Evolutionary conservation across 2,113 vertebrate species (phyloP), one percentile per base, ranked within the genome.

Genomic region (Pao palembangensis): DNA sequence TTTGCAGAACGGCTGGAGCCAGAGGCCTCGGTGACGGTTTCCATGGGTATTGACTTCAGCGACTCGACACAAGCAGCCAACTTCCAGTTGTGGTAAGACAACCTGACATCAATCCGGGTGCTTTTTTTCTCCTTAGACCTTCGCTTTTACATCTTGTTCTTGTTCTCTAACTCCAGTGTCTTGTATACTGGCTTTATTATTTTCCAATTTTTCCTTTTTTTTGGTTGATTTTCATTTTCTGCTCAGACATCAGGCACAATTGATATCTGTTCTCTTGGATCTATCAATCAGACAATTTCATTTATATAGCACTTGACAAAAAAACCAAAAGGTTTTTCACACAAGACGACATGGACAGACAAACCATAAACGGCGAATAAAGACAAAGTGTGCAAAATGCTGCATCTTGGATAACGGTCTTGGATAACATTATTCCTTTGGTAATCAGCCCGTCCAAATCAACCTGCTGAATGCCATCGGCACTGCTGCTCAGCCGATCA

Each of bases 361-460:
- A 28, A 28, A 28, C 23, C 23, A 5, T 25, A 25, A 25, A 25
- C 23, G 23, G 3, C 23, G 5, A 25, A 25, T 25, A 5, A 25
- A 25, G 5, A 25, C 23, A 25, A 5, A 25, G 23, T 5, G 5
- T 25, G 23, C 23, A 25, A 25, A 25, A 2, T 25, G 23, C 23
- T 25, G 23, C 23, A 25, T 25, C 3, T 25, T 25, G 23, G 23
- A 25, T 25, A 25, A 25, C 23, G 23, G 23, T 28, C 25, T 28
- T 5, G 93, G 93, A 98, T 95, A 95, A 96, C 94, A 94, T 96
- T 95, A 96, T 93, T 96, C 93, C 93, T 91, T 91, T 93, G 90
- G 93, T 95, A 95, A 97, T 98, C 95, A 93, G 93, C 88, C 62
- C 89, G 92, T 91, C 91, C 90, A 94, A 94, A 93, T 95, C 92